Base-by-base conservation (phyloP, 2,113 vertebrate species). In the Pycnonotus jocosus region DNA sequence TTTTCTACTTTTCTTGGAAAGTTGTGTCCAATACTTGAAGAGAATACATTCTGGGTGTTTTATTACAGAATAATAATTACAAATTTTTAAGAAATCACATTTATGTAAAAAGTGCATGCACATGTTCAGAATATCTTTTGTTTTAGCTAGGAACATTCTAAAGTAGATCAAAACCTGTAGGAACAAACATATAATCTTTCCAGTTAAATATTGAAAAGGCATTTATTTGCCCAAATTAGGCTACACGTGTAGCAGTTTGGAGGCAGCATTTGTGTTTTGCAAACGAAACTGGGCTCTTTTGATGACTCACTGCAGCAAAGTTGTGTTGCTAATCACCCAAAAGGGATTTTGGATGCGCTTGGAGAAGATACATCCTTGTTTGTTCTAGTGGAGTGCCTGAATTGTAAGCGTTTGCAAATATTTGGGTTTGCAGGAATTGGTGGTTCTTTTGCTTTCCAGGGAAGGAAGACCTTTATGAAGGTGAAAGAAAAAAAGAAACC, bases 1-100 rank as follows among this genome's bases (percentile, higher is more conserved):
- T 81, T 79, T 81, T 58, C 40, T 69, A 14, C 6, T 64, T 93
- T 86, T 84, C 16, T 58, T 10, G 53, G 24, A 23, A n/a, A 50
- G 10, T 65, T 47, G 3, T 17, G 5, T 71, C 27, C 31, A 73
- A 11, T 58, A 56, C 44, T 89, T 53, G 51, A 89, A 37, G 23
- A 28, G 73, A 73, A 14, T 42, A 45, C 81, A 20, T 21, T 21
- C 77, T 16, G 11, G 7, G 1, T 45, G 7, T 65, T 85, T 56
- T 72, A 35, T 73, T 88, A 56, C 30, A 80, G 28, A 54, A 47
- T 11, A 42, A 24, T 53, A 70, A 50, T 57, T 9, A 42, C 22
- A 71, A 28, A 12, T n/a, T 6, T 5, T 18, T 3, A 2, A 30
- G 20, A 13, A 16, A 10, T 2, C 3, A 10, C 0, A 3, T 35